A percentile compares a stretch with the other conserved stretches of the same genome.
Conservation (phyloP, 2,888 invertebrate genomes). For the Coenonympha glycerion region DNA sequence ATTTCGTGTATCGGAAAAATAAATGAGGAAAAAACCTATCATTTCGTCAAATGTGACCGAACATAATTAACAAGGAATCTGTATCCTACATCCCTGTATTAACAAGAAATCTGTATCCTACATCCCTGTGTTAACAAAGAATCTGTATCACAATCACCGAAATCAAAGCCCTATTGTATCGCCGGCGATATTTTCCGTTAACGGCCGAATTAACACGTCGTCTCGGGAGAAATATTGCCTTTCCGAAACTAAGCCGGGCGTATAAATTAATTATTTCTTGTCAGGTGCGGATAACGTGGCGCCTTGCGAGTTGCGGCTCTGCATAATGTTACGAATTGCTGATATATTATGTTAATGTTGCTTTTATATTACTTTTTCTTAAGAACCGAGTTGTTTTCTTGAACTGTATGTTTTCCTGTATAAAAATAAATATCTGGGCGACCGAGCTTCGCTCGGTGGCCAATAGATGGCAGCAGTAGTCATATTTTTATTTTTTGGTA, state of each 20-base stretch:
- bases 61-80: not conserved
- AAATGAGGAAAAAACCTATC: no score
- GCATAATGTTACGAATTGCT: slow-evolving; percentile 5
- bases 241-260: slow-evolving; percentile 12
- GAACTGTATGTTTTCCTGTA: no score
- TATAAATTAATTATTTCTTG: slow-evolving; percentile 18
- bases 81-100: not conserved
- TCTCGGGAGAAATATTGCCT: slow-evolving; percentile 15
- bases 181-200: slow-evolving; percentile 13
- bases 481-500: no score
- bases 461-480: no score
- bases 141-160: not conserved
- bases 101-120: not conserved
- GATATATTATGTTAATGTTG: slow-evolving; percentile 3
- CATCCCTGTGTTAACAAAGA: not conserved
- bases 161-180: slow-evolving; percentile 9
- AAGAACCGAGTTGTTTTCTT: no score
- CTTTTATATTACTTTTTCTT: not conserved
- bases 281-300: slow-evolving; percentile 9
- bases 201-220: slow-evolving; percentile 20
- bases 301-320: not conserved
- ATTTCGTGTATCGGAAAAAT: no score
- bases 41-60: no score
- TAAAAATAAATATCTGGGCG: no score
- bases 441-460: no score